Evolutionary conservation across 2,888 invertebrate genomes (phyloP), one percentile per base, ranked within the genome.

Genomic region (Dasysyrphus albostriatus): DNA sequence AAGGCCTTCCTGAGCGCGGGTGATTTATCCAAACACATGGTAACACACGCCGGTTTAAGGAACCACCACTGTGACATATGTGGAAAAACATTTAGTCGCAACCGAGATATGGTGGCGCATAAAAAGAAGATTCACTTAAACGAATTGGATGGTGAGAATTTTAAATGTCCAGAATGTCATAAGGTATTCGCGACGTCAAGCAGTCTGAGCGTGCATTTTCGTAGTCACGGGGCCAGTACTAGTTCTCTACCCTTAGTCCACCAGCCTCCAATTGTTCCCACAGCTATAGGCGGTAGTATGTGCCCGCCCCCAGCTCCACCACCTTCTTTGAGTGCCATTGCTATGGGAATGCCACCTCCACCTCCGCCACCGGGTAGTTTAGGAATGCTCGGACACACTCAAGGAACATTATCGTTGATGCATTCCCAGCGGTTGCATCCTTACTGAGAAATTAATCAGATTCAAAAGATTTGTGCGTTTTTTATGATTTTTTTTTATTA

Each of bases 1-100:
- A 95, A 95, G 89, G 93, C 94, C 0, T 95, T 95, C 88, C 94
- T 94, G 88, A 94, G 94, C 29, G 94, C 94, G 0, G 94, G 95
- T 63, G 95, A 95, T 89, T 90, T 95, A 4, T 94, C 94, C 1
- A 93, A 95, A 16, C 95, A 95, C 84, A 94, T 94, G 93, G 93
- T 92, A 51, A 94, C 94, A 49, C 95, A 95, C 82, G 93, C 94
- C 32, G 94, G 94, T 1, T 91, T 94, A 0, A 94, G 94, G 89
- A 94, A 94, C 88, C 94, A 94, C 89, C 94, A 94, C 88, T 95
- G 95, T 89, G 94, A 95, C 88, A 89, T 94, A 12, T 95, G 95
- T 89, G 93, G 93, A 4, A 93, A 94, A 67, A 92, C 94, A 0
- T 95, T 95, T 88, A 93, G 93, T 79, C 93, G 95, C 44, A 92